Percentiles rank a stretch among this genome's conserved stretches.
phyloP scores from a whole-genome alignment of 30 jellyfish, hydroid and myxozoan species.

The Sanderia malayensis region DNA sequence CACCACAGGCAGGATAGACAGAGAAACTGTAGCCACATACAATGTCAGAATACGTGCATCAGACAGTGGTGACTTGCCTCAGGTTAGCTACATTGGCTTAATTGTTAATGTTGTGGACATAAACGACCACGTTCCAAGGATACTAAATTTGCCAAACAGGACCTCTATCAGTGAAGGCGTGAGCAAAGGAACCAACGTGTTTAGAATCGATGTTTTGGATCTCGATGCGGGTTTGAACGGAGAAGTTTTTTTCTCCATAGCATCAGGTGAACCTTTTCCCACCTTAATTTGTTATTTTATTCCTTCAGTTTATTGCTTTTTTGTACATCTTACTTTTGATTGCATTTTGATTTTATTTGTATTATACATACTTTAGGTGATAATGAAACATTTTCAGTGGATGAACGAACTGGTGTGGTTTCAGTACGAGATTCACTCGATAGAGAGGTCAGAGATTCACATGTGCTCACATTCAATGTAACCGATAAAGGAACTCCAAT shows the following conservation, averaged over 20 bases:
- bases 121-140: constrained; percentile 65
- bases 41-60: constrained; percentile 52
- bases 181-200: constrained; percentile 31
- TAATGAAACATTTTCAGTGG: background rate
- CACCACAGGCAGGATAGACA: constrained; percentile 38
- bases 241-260: constrained; percentile 21
- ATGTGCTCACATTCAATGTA: constrained; percentile 19
- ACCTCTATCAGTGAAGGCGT: constrained; percentile 52
- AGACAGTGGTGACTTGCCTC: constrained; percentile 37
- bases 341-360: too few species aligned
- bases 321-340: too few species aligned
- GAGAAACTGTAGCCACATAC: constrained; percentile 38
- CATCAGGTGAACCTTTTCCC: constrained; percentile 35
- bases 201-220: constrained; percentile 47
- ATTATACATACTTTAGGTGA: background rate
- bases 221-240: constrained; percentile 65
- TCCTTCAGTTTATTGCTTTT: too few species aligned
- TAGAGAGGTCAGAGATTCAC: constrained; percentile 41
- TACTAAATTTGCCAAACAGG: constrained; percentile 49
- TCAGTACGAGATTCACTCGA: constrained; percentile 35
- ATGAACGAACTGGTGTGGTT: constrained; percentile 19
- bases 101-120: constrained; percentile 52
- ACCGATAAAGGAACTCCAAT: constrained; percentile 54
- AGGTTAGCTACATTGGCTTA: constrained; percentile 7
- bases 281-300: background rate